These are phyloP conservation scores for Dermolepida albohirtum DNA, from an alignment of 2,888 invertebrate species.

Conservation along the genomic window DNA sequence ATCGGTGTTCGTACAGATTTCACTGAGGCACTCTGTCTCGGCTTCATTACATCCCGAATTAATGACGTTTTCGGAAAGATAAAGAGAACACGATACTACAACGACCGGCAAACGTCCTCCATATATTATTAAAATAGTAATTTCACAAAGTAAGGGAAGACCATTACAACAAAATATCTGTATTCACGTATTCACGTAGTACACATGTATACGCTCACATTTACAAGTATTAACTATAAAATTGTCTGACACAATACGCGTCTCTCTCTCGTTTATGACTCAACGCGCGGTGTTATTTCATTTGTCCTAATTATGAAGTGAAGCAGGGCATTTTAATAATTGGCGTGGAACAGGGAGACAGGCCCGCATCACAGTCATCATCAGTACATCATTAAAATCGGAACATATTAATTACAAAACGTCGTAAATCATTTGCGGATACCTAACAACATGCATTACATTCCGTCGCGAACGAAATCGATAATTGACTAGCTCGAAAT, in stretches of 20 bases:
- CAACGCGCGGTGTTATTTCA: conserved; percentile 10
- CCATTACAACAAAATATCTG: conserved; percentile 25
- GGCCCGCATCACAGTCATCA: too few relatives aligned
- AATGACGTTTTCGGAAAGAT: conserved; percentile 21
- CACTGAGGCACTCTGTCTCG: conserved; percentile 8
- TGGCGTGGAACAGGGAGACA: conserved; percentile 6
- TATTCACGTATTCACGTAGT: neutral
- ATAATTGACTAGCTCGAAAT: conserved; percentile 29
- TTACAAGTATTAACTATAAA: too few relatives aligned
- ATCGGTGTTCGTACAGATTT: conserved; percentile 1
- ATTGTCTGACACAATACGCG: too few relatives aligned
- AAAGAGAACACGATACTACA: neutral
- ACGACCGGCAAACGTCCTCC: neutral
- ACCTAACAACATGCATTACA: neutral
- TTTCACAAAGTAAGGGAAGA: conserved; percentile 23
- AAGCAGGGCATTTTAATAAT: conserved; percentile 8
- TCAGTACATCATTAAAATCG: conserved; percentile 23
- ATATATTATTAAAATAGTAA: conserved; percentile 29
- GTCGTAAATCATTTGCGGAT: conserved; percentile 25
- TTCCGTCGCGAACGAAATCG: conserved; percentile 16
- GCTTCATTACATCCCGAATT: conserved; percentile 14
- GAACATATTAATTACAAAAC: conserved; percentile 29
- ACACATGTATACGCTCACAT: too few relatives aligned
- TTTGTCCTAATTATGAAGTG: conserved; percentile 25
- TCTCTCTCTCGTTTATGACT: neutral